Evolutionary conservation across 2,113 vertebrate species (phyloP).

Genomic region (Notarius quadriscutis): DNA sequence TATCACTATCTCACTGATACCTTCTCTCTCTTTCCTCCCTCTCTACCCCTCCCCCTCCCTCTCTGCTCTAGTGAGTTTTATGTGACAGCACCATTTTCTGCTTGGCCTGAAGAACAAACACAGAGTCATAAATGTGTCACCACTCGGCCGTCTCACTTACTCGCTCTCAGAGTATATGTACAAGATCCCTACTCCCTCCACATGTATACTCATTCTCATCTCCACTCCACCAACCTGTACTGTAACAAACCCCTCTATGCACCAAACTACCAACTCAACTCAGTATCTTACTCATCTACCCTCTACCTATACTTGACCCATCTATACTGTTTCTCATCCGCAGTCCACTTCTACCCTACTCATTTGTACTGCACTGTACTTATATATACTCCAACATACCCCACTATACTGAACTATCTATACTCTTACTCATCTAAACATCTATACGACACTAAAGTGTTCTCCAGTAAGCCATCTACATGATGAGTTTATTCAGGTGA

Average conservation of each 20-base stretch:
- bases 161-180: neutral
- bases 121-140: constrained; percentile 64
- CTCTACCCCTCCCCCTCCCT: neutral
- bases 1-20: neutral
- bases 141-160: constrained; percentile 52
- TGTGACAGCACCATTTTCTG: constrained; percentile 63
- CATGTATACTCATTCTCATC: neutral
- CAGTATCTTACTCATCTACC: neutral
- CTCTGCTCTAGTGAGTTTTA: constrained; percentile 58
- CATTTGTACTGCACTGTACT: neutral
- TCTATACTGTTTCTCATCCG: neutral
- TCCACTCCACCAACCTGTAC: neutral
- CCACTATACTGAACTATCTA: neutral
- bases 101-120: constrained; percentile 60
- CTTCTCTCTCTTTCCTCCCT: constrained; percentile 3
- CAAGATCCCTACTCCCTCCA: neutral
- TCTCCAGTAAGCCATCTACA: no score
- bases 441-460: no score
- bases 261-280: neutral
- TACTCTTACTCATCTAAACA: neutral
- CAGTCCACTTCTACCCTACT: neutral
- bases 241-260: neutral
- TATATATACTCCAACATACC: neutral
- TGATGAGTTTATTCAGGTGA: constrained; percentile 24
- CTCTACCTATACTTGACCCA: neutral